These are phyloP conservation scores for Glaucidium brasilianum DNA, from an alignment of 2,113 vertebrate species.

Conservation along the genomic window DNA sequence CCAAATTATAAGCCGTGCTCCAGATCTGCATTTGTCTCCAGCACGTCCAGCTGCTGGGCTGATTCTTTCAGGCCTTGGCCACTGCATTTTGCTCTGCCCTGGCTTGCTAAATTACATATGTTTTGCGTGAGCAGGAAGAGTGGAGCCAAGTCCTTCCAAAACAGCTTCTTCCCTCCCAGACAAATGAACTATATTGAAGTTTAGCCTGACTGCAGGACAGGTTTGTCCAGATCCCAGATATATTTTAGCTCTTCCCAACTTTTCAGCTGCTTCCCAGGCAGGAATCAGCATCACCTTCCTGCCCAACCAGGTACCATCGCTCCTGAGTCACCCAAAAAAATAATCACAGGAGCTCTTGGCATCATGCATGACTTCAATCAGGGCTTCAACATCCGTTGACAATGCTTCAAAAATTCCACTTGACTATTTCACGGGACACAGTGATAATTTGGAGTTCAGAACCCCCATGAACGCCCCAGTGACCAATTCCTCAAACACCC, in stretches of 20 bases:
- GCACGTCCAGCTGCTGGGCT: background rate
- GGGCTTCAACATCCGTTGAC: background rate
- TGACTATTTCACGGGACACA: accelerated
- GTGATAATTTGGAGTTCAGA: accelerated
- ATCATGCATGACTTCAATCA: background rate
- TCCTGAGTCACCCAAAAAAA: background rate
- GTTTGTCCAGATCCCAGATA: background rate
- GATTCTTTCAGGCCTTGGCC: background rate
- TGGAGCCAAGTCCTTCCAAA: background rate
- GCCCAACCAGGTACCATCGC: accelerated
- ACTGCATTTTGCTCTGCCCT: background rate
- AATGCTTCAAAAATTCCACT: background rate
- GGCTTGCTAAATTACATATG: background rate
- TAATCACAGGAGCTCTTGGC: background rate
- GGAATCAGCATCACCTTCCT: background rate
- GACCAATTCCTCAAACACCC: background rate
- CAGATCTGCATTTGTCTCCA: background rate
- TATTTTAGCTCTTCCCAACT: background rate
- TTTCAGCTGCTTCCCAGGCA: background rate
- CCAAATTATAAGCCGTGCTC: background rate
- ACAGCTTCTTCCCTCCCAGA: background rate
- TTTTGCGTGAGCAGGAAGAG: background rate
- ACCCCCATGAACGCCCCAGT: background rate
- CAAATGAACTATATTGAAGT: background rate
- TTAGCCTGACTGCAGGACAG: background rate